Base-by-base conservation (phyloP, 2,797 vertebrate species). In the Meda fulgida region DNA sequence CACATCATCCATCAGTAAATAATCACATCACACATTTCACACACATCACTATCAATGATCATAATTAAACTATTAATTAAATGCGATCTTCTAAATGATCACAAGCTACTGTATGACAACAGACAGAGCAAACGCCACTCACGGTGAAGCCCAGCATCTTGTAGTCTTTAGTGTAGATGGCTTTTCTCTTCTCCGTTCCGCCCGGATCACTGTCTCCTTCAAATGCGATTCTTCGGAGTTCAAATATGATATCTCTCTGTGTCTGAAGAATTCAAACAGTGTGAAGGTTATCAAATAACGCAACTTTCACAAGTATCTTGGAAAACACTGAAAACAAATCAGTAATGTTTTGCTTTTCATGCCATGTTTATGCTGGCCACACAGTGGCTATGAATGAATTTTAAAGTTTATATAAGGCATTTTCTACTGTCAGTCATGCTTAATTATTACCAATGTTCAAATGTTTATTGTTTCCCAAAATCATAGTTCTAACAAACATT, bases 121-220 rank as follows among this genome's bases (percentile, higher is more conserved):
- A 70, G 23, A 40, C 13, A 67, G 26, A 48, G 51, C 19, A 53
- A 46, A 10, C 55, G 38, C 71, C 75, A 93, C 97, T 93, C 88
- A 99, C 98, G 53, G 96, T 97, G 88, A 99, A 99, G 73, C 98
- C 98, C 82, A 99, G 94, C 96, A 99, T 97, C 94, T 98, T 99
- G 94, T 99, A 99, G 94, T 99, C 98, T 95, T 98, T 98, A 55
- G 97, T 97, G 90, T 98, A 98, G 95, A 98, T 96, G 86, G 97
- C 97, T 94, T 97, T 99, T 88, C 97, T 96, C 86, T 99, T 99
- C 88, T 99, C 98, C 0, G 97, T 97, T 38, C 96, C 97, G 0
- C 89, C 96, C 36, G 96, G 93, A 87, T 99, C 98, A 2, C 96
- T 96, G 85, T 99, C 98, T 8, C 97, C 97, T 31, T 99, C 98